Base-by-base conservation (phyloP, 2,888 invertebrate genomes). In the Drosophila siamana region DNA sequence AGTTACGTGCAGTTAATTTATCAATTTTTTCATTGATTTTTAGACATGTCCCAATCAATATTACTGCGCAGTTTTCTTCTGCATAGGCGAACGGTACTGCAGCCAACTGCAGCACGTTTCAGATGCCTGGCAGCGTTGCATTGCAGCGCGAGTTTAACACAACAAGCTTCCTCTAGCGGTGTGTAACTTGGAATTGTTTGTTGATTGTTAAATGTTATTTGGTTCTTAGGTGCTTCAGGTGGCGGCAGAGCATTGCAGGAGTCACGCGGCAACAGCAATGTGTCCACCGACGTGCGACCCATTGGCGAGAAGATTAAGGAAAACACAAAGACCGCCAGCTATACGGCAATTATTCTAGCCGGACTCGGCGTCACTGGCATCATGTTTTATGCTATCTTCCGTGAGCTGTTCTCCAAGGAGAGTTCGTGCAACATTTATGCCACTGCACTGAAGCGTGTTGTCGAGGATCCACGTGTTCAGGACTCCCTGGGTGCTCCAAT, bases 401-500 rank as follows among this genome's bases (percentile, higher is more conserved):
- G 94, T 68, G 98, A 98, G 92, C 92, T 98, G 22, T 97, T 98
- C 92, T 98, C 98, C 2, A 95, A 95, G 69, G 95, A 96, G 78
- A 98, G 98, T 91, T 95, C 97, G 0, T 97, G 96, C 91, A 96
- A 95, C 84, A 94, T 98, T 64, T 98, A 97, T 90, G 94, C 95
- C 15, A 94, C 94, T 80, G 96, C 98, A 1, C 93, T 96, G 16
- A 95, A 96, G 66, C 93, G 94, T 80, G 97, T 97, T 86, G 94
- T 95, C 78, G 94, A 95, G 93, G 95, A 98, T 92, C 93, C 95
- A 4, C 93, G 95, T 88, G 94, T 98, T 1, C 94, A 95, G 86
- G 96, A 97, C 92, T 94, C 95, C n/a, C 93, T 98, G 57, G 98
- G 98, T n/a, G 93, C 95, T 68, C 98, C 98, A 5, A 96, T 98